Evolutionary conservation across 2,888 invertebrate genomes (phyloP).

Genomic region (Drosophila sordidula): DNA sequence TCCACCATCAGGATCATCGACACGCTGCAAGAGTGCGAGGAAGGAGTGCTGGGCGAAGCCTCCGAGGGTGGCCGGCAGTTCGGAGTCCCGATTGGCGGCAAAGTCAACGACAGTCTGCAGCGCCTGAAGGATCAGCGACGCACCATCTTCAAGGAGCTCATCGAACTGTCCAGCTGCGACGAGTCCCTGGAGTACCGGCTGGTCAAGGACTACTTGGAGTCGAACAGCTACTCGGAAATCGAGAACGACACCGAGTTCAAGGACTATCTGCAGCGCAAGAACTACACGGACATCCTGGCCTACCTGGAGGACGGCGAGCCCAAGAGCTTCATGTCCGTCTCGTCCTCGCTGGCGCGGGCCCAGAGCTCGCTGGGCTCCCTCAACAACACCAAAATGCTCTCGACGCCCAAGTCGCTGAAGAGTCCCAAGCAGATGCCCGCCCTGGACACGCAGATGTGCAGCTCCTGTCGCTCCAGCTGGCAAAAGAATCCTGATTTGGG

Average conservation of each 20-base stretch:
- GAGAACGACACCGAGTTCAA: conserved; percentile 84
- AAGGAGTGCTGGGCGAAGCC: conserved; percentile 36
- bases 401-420: conserved; percentile 78
- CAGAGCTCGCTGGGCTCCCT: conserved; percentile 80
- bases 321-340: conserved; percentile 73
- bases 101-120: conserved; percentile 69
- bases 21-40: conserved; percentile 74
- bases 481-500: conserved; percentile 25
- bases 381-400: conserved; percentile 75
- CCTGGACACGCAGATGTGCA: conserved; percentile 64
- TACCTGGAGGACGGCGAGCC: conserved; percentile 80
- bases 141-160: conserved; percentile 80
- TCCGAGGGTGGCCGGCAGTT: not conserved
- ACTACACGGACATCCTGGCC: conserved; percentile 83
- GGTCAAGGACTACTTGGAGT: conserved; percentile 84
- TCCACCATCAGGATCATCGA: conserved; percentile 80
- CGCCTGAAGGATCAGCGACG: conserved; percentile 77
- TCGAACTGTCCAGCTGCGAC: conserved; percentile 83
- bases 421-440: conserved; percentile 64
- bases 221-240: conserved; percentile 84
- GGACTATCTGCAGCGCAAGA: conserved; percentile 83
- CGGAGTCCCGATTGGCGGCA: conserved; percentile 1
- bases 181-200: conserved; percentile 84
- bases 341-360: conserved; percentile 77
- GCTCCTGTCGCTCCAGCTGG: conserved; percentile 62